A percentile compares a stretch with the other conserved stretches of the same genome.
Conservation (phyloP, 1,140 invertebrate genomes). For the Cydia strobilella region DNA sequence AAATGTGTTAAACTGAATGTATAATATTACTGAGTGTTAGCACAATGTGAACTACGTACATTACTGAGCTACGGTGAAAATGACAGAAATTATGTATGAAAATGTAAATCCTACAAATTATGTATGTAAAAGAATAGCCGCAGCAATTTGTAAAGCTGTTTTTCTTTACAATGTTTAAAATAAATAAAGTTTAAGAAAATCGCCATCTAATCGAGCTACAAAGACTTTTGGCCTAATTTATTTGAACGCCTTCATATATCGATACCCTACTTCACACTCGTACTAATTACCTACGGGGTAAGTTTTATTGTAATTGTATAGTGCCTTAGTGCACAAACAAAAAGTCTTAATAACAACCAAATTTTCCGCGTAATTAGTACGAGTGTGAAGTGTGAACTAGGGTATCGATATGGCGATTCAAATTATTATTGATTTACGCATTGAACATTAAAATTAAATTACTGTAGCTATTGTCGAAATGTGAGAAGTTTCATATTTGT, state of each 20-base stretch:
- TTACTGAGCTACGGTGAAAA: not conserved
- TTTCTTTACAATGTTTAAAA: not conserved
- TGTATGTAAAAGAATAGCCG: not conserved
- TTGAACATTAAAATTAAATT: not conserved
- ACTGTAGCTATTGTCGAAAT: not conserved
- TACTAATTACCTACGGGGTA: too few relatives aligned
- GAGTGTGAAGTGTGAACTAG: too few relatives aligned
- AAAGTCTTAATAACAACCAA: too few relatives aligned
- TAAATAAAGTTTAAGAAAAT: too few relatives aligned
- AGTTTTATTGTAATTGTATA: too few relatives aligned
- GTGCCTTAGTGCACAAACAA: too few relatives aligned
- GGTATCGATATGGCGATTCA: too few relatives aligned
- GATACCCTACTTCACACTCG: too few relatives aligned
- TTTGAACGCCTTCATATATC: too few relatives aligned
- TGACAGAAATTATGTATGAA: not conserved
- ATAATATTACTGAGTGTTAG: conserved; percentile 5
- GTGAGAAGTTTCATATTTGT: not conserved
- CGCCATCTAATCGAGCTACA: too few relatives aligned
- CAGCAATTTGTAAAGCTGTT: not conserved
- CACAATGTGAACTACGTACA: not conserved
- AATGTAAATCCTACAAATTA: not conserved
- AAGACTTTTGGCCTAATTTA: too few relatives aligned
- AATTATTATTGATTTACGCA: not conserved
- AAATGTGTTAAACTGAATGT: conserved; percentile 13
- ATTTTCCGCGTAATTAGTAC: too few relatives aligned